Base-by-base conservation (phyloP, 2,888 invertebrate species). In the Leptopilina syphax region DNA sequence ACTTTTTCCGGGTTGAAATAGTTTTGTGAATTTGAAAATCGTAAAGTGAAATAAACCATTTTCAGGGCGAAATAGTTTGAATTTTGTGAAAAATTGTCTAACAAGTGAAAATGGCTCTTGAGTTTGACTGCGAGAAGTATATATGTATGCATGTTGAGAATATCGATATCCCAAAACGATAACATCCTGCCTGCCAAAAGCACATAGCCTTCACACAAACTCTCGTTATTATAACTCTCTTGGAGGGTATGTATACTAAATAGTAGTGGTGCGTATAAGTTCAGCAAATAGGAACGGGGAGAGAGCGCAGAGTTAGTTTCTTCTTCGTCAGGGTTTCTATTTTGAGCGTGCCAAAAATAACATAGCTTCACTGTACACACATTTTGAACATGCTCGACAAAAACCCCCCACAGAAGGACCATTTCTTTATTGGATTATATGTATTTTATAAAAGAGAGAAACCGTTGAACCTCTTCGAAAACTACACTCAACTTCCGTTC, bases 281-380 rank as follows among this genome's bases (percentile, higher is more conserved):
- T 44, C 85, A 80, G 84, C 86, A 82, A 44, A 85, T 80, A 85
- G 85, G 84, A 81, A 81, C 83, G 85, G 83, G 50, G 50, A 50
- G 50, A 50, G 50, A 47, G 83, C 34, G 34, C 34, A 34, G 34
- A 85, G 81, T 83, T 83, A 77, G 83, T 67, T 84, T 83, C 82
- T 84, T 83, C 82, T 83, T 83, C 85, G 86, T 81, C 83, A 84
- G 85, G 84, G 78, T 83, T 78, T 85, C 85, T 85, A 84, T 86
- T 86, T 81, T 81, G 68, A 80, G 82, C 85, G 83, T 83, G 83
- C 82, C 88, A 86, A 85, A 89, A 89, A 89, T 89, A 89, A 87
- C 88, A 83, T 44, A 44, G 86, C 87, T 34, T 86, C 86, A 87
- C 88, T 86, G 80, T 82, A 84, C 84, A 84, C 84, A 84, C 63